Percentiles rank a stretch among this genome's conserved stretches.
Conservation (phyloP, 2,888 invertebrate genomes). For the Balanococcus diminutus region DNA sequence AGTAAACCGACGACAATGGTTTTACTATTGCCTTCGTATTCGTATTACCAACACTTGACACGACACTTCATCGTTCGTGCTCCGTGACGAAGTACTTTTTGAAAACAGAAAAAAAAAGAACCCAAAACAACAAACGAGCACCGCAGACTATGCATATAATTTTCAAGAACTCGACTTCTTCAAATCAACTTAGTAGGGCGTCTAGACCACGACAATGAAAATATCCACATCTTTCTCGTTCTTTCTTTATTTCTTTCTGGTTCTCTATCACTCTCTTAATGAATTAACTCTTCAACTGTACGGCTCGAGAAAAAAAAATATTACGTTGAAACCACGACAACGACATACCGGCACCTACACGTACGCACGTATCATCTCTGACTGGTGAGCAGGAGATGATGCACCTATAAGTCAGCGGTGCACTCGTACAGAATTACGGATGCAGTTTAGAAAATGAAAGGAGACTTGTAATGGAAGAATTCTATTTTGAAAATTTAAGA, state of each 20-base stretch:
- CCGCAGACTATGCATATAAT: conserved; percentile 9
- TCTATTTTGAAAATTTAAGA: too few relatives aligned
- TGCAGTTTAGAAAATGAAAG: neutral
- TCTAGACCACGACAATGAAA: conserved; percentile 15
- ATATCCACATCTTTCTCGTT: neutral
- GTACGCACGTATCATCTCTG: neutral
- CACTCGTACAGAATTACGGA: neutral
- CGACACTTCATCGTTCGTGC: conserved; percentile 13
- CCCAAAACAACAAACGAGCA: neutral
- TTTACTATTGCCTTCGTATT: neutral
- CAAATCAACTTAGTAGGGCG: neutral
- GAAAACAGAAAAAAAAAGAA: neutral
- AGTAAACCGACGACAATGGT: neutral
- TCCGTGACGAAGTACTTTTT: conserved; percentile 23
- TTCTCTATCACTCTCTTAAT: neutral
- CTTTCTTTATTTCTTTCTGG: neutral
- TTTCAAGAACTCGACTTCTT: conserved; percentile 19
- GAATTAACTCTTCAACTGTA: conserved; percentile 6
- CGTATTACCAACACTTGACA: neutral
- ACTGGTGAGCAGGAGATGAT: neutral
- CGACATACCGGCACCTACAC: neutral
- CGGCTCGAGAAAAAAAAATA: neutral
- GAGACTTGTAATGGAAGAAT: too few relatives aligned
- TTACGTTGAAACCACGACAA: neutral
- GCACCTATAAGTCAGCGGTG: neutral